Evolutionary conservation across 2,888 invertebrate species (phyloP), one percentile per base, ranked within the genome.

Genomic region (Girardia tigrina): DNA sequence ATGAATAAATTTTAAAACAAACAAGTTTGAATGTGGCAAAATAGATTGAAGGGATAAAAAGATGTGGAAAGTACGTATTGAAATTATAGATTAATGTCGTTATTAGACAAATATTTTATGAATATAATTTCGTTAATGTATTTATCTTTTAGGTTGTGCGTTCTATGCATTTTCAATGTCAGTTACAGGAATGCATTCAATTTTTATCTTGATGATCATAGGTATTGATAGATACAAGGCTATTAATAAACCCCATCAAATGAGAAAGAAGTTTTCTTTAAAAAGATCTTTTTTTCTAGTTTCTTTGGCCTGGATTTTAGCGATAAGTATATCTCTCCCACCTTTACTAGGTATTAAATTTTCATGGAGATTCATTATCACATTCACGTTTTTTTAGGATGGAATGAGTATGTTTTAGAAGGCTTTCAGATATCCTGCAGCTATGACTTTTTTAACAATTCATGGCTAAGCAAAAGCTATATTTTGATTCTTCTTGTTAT

Each of bases 351-450:
- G 56, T 56, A 56, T 12, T 12, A 56, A n/a, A 36, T 12, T 36
- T 36, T 36, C 36, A 36, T 36, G 16, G 16, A 12, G 16, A 12
- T 36, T 56, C 23, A 56, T 56, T 56, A 56, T 56, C n/a, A 12
- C 8, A 56, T 56, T 56, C 2, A 56, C 4, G 23, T 56, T 56
- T n/a, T n/a, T 56, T 12, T 2, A 56, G 56, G 56, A 12, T 56
- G 56, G 56, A 56, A 56, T n/a, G 20, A 23, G 23, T 56, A 56
- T 56, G 56, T 56, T 8, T 56, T 56, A 23, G 56, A 56, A 56
- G 56, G 56, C 23, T 12, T 56, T 4, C 56, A 56, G 56, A 56
- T 56, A 56, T 56, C 56, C 56, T 56, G 56, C n/a, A 56, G 56
- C n/a, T 56, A 12, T 56, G 56, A 56, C 23, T 20, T 56, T n/a